Evolutionary conservation across 2,797 vertebrate genomes (phyloP).

Genomic region (Eupleurogrammus muticus): DNA sequence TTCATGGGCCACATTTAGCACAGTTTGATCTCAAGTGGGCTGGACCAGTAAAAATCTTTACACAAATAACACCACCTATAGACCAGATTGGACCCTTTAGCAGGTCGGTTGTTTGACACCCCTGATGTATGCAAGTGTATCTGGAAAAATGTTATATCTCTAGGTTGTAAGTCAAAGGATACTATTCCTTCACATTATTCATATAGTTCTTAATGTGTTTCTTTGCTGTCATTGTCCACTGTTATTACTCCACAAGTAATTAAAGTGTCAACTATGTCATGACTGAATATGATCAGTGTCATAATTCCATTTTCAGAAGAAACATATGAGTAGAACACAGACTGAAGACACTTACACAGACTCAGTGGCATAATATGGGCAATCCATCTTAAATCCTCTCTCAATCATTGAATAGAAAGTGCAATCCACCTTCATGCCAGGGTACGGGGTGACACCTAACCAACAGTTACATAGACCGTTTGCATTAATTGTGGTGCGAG

Average conservation of each 20-base stretch:
- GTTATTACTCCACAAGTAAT: background rate
- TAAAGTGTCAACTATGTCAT: background rate
- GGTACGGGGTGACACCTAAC: slow-evolving; percentile 95
- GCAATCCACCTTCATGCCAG: slow-evolving; percentile 91
- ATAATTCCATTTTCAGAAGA: background rate
- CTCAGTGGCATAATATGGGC: slow-evolving; percentile 91
- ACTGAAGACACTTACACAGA: slow-evolving; percentile 85
- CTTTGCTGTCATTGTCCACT: background rate
- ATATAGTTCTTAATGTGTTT: background rate
- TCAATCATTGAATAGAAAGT: slow-evolving; percentile 93
- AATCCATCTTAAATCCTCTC: slow-evolving; percentile 95
- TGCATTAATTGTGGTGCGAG: background rate
- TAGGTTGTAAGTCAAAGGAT: background rate
- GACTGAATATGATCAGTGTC: background rate
- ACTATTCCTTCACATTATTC: background rate
- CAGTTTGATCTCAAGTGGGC: no score
- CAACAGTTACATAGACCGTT: background rate
- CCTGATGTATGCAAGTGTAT: background rate
- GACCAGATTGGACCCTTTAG: no score
- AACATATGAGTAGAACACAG: background rate
- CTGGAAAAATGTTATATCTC: background rate
- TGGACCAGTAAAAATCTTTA: no score
- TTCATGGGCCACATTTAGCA: no score
- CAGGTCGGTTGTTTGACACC: no score
- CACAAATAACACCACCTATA: no score